Base-by-base conservation (phyloP, 92 coral and sea anemone species). In the Umimayanthus chanpuru region DNA sequence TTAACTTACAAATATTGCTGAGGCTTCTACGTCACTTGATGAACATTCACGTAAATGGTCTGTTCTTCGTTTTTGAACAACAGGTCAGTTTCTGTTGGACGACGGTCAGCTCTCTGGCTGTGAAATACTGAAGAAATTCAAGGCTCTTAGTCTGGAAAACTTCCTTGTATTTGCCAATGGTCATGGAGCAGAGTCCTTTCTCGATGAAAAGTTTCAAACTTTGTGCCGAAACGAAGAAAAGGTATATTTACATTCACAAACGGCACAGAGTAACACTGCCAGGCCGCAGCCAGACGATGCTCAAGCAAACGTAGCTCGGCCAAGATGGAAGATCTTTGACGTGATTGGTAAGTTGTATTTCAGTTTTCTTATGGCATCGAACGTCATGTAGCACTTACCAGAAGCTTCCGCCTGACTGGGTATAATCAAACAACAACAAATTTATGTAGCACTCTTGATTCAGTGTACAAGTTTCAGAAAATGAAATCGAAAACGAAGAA, bases 91-190 rank as follows among this genome's bases (percentile, higher is more conserved):
- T 47, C 32, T 78, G 38, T 78, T 78, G 65, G 65, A 78, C 32
- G 81, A 78, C 2, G 81, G 65, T 28, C 32, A 25, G 4, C 32
- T 78, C 81, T n/a, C 7, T 23, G 81, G 81, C 5, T 47, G 81
- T 49, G 58, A 78, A 23, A 78, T 78, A 78, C 21, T 78, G 36
- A 78, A 47, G 38, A 78, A 78, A 28, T 15, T 47, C 64, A 78
- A 78, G 65, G 66, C 81, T 78, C 40, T 47, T 47, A 43, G 40
- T 78, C 81, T 66, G 12, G 81, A 78, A 47, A 78, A 78, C 6
- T 78, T 78, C 39, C 81, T 78, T 78, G 32, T 78, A 25, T 78
- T 78, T 78, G 81, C 81, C 6, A 78, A 78, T 43, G 81, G 81
- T 40, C 81, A 78, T 6, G 81, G 81, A 47, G 81, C 81, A 4